Evolutionary conservation across 1,140 invertebrate species (phyloP), one percentile per base, ranked within the genome.

Genomic region (Lycorma delicatula): DNA sequence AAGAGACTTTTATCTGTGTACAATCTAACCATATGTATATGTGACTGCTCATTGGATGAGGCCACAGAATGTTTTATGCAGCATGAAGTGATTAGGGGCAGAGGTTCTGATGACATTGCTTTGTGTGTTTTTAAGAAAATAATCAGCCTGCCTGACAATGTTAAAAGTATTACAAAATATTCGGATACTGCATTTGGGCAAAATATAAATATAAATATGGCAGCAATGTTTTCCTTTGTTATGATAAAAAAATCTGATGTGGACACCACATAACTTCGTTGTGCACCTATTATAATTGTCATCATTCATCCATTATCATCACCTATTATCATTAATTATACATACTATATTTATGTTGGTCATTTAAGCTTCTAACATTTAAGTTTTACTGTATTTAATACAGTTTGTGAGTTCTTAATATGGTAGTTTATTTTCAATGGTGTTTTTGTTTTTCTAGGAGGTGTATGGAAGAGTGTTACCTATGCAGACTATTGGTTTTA

Each of bases 81-180:
- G 49, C 7, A 51, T 22, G 49, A 51, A 28, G 28, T 6, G 9
- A 26, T 51, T 11, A 23, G 49, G n/a, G 49, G 49, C 6, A 51
- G 49, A 51, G 49, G 49, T 23, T 11, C 7, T 5, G 49, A 51
- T 51, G 49, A 51, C 26, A 51, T 51, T 18, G 49, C 49, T 7
- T 51, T 23, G 5, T 51, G 49, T 51, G 49, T 51, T 11, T 51
- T 51, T 23, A 51, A 51, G 20, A 51, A 51, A 51, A 22, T 51
- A 11, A 51, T 51, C n/a, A 7, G 7, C n/a, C 49, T 51, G 6
- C 49, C 49, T n/a, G 16, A n/a, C 5, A 22, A 23, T 7, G 25
- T 51, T 26, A 28, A 51, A 23, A n/a, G 25, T 6, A 23, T 48
- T 16, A 48, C 18, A 7, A 48, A 7, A 11, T 48, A 48, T 20